A percentile compares a stretch with the other conserved stretches of the same genome.
phyloP scores from a whole-genome alignment of 1,140 invertebrate genomes.

The Camponotus floridanus region DNA sequence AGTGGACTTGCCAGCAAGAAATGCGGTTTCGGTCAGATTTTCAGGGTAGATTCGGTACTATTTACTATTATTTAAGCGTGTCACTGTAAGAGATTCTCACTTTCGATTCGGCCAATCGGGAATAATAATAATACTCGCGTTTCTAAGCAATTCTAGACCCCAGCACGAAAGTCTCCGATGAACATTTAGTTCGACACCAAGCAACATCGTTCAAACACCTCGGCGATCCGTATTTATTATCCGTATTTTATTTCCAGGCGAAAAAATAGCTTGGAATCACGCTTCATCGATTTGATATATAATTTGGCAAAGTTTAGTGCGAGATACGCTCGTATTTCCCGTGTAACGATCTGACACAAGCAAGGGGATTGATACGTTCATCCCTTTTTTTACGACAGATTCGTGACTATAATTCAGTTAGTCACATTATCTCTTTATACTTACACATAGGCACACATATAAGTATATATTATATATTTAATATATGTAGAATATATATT shows the following conservation, averaged over 20 bases:
- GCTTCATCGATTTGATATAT: background rate
- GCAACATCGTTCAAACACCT: background rate
- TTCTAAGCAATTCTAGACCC: slow-evolving; percentile 12
- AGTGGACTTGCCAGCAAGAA: slow-evolving; percentile 50
- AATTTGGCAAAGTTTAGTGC: background rate
- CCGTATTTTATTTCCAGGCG: slow-evolving; percentile 1
- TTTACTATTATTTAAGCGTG: slow-evolving; percentile 20
- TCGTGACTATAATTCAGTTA: slow-evolving; percentile 23
- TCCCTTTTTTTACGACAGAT: slow-evolving; percentile 27
- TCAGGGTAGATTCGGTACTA: slow-evolving; percentile 43
- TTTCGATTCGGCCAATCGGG: background rate
- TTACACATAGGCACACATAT: background rate
- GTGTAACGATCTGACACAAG: slow-evolving; percentile 8
- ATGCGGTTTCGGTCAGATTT: slow-evolving; percentile 39
- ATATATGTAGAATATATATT: background rate
- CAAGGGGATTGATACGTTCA: slow-evolving; percentile 19
- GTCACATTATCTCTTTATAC: background rate
- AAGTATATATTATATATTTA: background rate
- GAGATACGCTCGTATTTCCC: background rate
- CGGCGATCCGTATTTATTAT: background rate
- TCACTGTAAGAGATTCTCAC: background rate
- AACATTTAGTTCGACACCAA: slow-evolving; percentile 25
- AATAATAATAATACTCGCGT: slow-evolving; percentile 24
- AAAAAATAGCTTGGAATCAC: slow-evolving; percentile 27
- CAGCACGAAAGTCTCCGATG: slow-evolving; percentile 4